phyloP scores from a whole-genome alignment of 2,797 vertebrate genomes.

The Lacerta viridis region DNA sequence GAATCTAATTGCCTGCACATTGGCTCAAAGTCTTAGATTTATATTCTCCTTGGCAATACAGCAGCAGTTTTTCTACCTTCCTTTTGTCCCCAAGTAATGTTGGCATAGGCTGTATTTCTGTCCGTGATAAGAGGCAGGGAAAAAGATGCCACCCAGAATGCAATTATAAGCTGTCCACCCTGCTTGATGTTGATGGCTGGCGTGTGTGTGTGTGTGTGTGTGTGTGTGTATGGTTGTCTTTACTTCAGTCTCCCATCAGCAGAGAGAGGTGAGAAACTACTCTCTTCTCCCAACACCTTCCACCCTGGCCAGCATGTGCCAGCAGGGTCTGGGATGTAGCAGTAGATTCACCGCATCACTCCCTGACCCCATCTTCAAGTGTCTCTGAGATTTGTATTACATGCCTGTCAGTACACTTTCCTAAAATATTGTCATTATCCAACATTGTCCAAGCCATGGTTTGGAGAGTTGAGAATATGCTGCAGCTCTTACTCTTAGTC shows the following conservation, averaged over 20 bases:
- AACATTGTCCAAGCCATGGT: not conserved
- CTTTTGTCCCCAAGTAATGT: not conserved
- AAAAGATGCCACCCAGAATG: not conserved
- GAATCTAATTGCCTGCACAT: not conserved
- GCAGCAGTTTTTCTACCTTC: not conserved
- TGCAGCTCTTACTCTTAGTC: not conserved
- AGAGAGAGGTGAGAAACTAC: too few species aligned
- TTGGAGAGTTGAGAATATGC: not conserved
- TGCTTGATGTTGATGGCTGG: too few species aligned
- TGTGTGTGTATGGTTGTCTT: too few species aligned
- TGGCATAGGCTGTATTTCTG: not conserved
- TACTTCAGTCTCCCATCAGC: too few species aligned
- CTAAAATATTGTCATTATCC: not conserved
- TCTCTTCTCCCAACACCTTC: too few species aligned
- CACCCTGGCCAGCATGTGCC: too few species aligned
- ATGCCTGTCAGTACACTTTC: not conserved
- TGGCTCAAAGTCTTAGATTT: not conserved
- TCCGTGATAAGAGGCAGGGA: not conserved
- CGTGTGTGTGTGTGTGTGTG: too few species aligned
- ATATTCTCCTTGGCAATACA: not conserved
- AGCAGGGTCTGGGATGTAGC: too few species aligned
- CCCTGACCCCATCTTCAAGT: too few species aligned
- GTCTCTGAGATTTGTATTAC: not conserved
- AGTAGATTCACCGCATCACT: too few species aligned
- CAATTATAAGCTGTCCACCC: too few species aligned